Evolutionary conservation across 2,888 invertebrate species (phyloP), one percentile per base, ranked within the genome.

Genomic region (Plemyria rubiginata): DNA sequence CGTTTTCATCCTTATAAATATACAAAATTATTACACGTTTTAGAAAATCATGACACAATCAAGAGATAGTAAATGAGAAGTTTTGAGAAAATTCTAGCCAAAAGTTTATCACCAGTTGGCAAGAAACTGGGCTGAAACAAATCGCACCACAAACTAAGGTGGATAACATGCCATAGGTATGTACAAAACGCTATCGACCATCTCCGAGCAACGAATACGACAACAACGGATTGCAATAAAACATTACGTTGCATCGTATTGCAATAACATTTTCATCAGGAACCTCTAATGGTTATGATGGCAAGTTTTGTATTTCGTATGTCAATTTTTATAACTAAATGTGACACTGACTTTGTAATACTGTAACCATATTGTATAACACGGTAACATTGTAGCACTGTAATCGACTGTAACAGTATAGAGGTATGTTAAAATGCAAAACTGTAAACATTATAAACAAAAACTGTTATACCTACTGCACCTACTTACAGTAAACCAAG

Each of bases 151-250:
- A 67, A 70, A 73, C 65, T 69, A 72, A 74, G 76, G 78, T 80
- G 76, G 79, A 77, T 81, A 78, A 78, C 77, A 76, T 77, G 77
- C 76, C 76, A 74, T 73, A 66, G 61, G 60, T 71, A 73, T 70
- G 65, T 45, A 45, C 45, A 15, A 67, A 76, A 75, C 68, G 70
- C 70, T 72, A 73, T 69, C 72, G 73, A 69, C 68, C 72, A 73
- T 72, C 70, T 67, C 62, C 59, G 43, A 16, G 61, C 66, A 60
- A n/a, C n/a, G n/a, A n/a, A n/a, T n/a, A n/a, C n/a, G n/a, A n/a
- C n/a, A n/a, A 62, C 73, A 71, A 73, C 70, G 73, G 70, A 73
- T 73, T 70, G 72, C 72, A 75, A 72, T 73, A 71, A 70, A 70
- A 70, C 67, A 70, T 62, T 16, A 40, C 38, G 13, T 58, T 45